Evolutionary conservation across 2,113 vertebrate species (phyloP), one percentile per base, ranked within the genome.

Genomic region (Zapus hudsonius): DNA sequence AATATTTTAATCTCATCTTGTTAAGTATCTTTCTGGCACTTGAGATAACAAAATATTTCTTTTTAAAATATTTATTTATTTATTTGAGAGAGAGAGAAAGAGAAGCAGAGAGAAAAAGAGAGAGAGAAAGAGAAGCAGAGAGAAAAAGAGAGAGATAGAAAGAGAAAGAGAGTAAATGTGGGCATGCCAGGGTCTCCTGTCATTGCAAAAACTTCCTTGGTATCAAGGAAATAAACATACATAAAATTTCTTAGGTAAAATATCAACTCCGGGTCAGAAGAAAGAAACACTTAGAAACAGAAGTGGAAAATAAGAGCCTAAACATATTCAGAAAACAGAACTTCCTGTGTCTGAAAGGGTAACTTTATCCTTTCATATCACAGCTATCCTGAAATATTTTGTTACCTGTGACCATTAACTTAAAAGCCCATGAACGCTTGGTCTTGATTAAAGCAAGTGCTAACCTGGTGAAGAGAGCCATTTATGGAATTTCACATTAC

Each of bases 1-100:
- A 70, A 23, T 86, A 42, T 80, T 84, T 87, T 52, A 87, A 84
- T 73, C 22, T 44, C 22, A 36, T 31, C 8, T 73, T 74, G 66
- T 57, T 83, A 80, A 57, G 15, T 10, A 33, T 82, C 57, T 85
- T 92, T 91, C 67, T 91, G 94, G 29, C 11, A 31, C 81, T 87
- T 87, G 80, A 94, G 91, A 86, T 67, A 15, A 38, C 81, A 89
- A 81, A n/a, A n/a, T n/a, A n/a, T n/a, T n/a, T n/a, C n/a, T n/a
- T n/a, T n/a, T n/a, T n/a, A n/a, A n/a, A n/a, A n/a, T n/a, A n/a
- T n/a, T n/a, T n/a, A n/a, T n/a, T n/a, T n/a, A n/a, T n/a, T n/a
- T n/a, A n/a, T n/a, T n/a, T n/a, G n/a, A n/a, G n/a, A n/a, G n/a
- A n/a, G n/a, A n/a, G n/a, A n/a, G n/a, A n/a, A n/a, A n/a, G n/a